phyloP scores from a whole-genome alignment of 2,888 invertebrate species.

The Plemyria rubiginata region DNA sequence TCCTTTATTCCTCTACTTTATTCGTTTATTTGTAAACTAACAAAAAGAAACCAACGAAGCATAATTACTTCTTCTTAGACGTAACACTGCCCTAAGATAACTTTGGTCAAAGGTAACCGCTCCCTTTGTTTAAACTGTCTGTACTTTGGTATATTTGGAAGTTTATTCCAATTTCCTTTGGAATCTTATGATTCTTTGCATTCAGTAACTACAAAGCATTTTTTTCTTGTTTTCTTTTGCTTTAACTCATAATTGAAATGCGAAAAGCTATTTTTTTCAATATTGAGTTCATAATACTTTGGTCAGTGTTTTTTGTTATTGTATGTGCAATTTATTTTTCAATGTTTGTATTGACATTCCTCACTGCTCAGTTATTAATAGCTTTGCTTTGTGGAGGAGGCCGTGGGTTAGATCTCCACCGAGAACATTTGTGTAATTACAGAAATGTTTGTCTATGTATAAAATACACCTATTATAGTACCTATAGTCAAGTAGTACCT shows the following conservation, averaged over 20 bases:
- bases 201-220: conserved; percentile 31
- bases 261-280: conserved; percentile 1
- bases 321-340: neutral
- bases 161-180: conserved; percentile 43
- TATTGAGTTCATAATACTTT: neutral
- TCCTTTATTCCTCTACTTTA: no score
- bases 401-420: no score
- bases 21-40: neutral
- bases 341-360: no score
- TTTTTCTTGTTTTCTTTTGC: conserved; percentile 23
- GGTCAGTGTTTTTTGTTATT: neutral
- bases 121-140: conserved; percentile 43
- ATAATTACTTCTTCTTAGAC: conserved; percentile 26
- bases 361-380: no score
- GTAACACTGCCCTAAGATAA: conserved; percentile 36
- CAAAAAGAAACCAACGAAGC: conserved; percentile 9
- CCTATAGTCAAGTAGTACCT: no score
- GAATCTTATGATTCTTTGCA: conserved; percentile 40
- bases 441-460: no score
- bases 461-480: no score
- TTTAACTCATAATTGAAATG: neutral
- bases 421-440: no score
- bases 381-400: no score
- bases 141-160: conserved; percentile 39
- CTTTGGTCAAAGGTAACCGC: conserved; percentile 43